Evolutionary conservation across 2,888 invertebrate species (phyloP).

Genomic region (Heliconius charithonia): DNA sequence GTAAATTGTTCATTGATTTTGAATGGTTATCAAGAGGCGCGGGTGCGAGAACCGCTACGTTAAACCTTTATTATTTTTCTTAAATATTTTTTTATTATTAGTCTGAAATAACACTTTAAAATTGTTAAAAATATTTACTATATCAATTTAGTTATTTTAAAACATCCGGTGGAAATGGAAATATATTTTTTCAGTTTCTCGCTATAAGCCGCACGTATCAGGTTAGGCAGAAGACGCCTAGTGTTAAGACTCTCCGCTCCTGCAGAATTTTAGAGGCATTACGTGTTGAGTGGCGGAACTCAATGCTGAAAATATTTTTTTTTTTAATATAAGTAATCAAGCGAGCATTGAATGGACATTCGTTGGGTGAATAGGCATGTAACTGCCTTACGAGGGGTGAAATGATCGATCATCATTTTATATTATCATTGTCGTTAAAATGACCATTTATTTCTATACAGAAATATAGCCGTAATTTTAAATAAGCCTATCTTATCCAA

Average conservation of each 20-base stretch:
- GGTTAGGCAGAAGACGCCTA: no score
- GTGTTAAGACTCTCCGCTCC: no score
- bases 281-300: no score
- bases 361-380: no score
- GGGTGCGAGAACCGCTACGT: no score
- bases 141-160: no score
- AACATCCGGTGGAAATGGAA: no score
- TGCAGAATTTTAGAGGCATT: no score
- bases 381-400: no score
- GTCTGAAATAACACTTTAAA: not conserved
- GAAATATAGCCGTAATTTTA: not conserved
- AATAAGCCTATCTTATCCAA: not conserved
- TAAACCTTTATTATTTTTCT: no score
- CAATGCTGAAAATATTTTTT: not conserved
- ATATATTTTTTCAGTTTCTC: not conserved
- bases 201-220: no score
- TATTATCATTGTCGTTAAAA: not conserved
- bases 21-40: not conserved
- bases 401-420: not conserved
- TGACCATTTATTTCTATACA: not conserved
- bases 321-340: not conserved
- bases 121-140: not conserved
- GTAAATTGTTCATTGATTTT: not conserved
- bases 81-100: not conserved
- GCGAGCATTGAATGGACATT: not conserved